Evolutionary conservation across 2,797 vertebrate species (phyloP), one percentile per base, ranked within the genome.

Genomic region (Ctenosaura bakeri): DNA sequence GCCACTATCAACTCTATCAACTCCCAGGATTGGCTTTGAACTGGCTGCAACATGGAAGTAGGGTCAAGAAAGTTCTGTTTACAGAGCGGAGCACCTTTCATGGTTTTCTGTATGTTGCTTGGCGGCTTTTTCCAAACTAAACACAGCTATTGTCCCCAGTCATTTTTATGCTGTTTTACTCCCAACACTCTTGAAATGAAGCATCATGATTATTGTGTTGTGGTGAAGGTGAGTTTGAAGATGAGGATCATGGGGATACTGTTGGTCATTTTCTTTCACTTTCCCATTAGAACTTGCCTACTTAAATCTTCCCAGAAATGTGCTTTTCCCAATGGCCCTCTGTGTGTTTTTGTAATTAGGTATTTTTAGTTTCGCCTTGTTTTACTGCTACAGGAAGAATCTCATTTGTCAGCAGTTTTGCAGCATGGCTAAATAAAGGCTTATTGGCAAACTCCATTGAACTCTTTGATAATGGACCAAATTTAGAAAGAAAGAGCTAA

Each of bases 351-450:
- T 95, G 93, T 96, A 96, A 97, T 97, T 97, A 97, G 96, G 94
- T 96, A 95, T 97, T 96, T 96, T 97, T 96, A 96, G 94, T 95
- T 95, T 94, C 95, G 94, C 96, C 96, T 95, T 95, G 92, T 95
- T 96, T 96, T 96, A 97, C 95, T 96, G 97, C 97, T 96, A 96
- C 97, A 97, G 97, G 97, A 98, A 98, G 97, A 98, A 98, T 98
- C 98, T 97, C 97, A 97, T 98, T 98, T 98, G 98, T 99, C 98
- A 98, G 98, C 98, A 98, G 97, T 98, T 98, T 90, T 98, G 97
- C 97, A 97, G 98, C 97, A 97, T 98, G 97, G 97, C 97, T 97
- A 97, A 97, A 97, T 97, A 97, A 97, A 98, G 97, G 94, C 97
- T 97, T 97, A 96, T 97, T 98, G 97, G 98, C 97, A 97, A 97